Evolutionary conservation across 1,140 invertebrate genomes (phyloP).

Genomic region (Leptopilina boulardi): DNA sequence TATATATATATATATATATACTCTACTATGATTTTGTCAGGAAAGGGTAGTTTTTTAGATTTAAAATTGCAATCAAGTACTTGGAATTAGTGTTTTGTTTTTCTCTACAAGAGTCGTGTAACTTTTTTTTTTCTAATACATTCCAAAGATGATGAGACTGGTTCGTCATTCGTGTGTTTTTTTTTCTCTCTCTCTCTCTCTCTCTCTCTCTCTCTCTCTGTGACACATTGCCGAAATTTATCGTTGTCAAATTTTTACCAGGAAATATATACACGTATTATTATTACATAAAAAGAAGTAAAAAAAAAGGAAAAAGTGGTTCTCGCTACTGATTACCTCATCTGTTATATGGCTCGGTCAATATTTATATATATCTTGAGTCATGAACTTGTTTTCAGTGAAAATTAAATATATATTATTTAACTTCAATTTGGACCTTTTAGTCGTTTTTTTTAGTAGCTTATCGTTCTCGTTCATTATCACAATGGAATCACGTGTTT

Average conservation of each 20-base stretch:
- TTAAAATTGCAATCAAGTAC: no score
- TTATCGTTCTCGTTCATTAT: neutral
- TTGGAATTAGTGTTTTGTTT: no score
- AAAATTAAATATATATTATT: neutral
- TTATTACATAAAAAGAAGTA: constrained; percentile 1
- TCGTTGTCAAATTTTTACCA: constrained; percentile 1
- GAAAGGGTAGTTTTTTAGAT: no score
- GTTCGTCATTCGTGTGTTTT: no score
- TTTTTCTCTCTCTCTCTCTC: neutral
- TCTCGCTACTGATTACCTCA: neutral
- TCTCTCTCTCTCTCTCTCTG: neutral
- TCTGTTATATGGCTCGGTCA: neutral
- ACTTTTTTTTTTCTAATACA: neutral
- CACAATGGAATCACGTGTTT: no score
- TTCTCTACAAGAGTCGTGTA: no score
- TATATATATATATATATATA: no score
- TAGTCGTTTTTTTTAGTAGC: no score
- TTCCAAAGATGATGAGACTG: neutral
- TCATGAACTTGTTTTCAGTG: neutral
- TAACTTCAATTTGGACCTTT: neutral
- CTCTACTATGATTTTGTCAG: no score
- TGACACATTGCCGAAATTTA: constrained; percentile 14
- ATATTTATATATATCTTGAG: neutral
- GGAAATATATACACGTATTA: neutral
- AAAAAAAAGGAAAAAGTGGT: neutral